Evolutionary conservation across 1,140 invertebrate species (phyloP).

Genomic region (Ridgeia piscesae): DNA sequence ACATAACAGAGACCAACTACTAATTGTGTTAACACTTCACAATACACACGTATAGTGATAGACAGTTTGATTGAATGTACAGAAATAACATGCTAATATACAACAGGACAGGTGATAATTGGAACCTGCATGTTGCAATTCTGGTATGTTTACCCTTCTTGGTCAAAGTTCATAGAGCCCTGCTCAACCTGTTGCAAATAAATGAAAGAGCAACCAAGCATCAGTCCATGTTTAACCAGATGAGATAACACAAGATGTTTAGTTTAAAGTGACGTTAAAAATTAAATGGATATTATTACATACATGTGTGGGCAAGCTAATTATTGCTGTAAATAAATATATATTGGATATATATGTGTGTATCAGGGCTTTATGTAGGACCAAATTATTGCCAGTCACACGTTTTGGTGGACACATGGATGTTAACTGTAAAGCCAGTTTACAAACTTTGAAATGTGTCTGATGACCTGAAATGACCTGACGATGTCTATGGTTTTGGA

Average conservation of each 20-base stretch:
- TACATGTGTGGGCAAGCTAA: no score
- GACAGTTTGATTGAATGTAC: not conserved
- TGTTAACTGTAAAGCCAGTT: no score
- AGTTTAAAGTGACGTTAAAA: not conserved
- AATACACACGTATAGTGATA: not conserved
- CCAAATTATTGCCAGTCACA: no score
- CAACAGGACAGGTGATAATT: not conserved
- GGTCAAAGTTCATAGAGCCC: not conserved
- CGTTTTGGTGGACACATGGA: no score
- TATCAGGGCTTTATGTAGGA: no score
- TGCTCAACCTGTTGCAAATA: not conserved
- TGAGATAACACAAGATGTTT: not conserved
- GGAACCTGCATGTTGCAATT: not conserved
- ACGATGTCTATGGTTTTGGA: no score
- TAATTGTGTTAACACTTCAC: no score
- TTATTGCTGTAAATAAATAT: not conserved
- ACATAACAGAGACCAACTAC: no score
- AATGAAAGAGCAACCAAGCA: not conserved
- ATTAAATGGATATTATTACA: no score
- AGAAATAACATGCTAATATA: not conserved
- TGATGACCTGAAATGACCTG: no score
- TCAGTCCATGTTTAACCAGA: not conserved
- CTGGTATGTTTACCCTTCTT: not conserved
- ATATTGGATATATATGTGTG: no score
- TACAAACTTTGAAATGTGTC: no score